phyloP scores from a whole-genome alignment of 2,888 invertebrate genomes.

The Sphaerophoria rueppellii region DNA sequence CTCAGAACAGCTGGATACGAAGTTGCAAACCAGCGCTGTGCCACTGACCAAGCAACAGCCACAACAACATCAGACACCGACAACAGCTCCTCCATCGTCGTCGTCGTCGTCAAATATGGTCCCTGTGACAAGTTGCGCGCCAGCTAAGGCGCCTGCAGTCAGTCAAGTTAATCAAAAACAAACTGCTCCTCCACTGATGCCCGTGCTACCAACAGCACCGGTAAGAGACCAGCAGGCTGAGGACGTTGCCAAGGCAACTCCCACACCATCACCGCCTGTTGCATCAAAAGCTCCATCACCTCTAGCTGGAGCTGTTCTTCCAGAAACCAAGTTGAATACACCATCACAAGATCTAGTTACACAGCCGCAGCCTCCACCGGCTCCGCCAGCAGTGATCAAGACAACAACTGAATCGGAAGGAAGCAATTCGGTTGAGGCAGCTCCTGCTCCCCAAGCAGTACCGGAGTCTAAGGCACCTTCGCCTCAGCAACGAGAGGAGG shows the following conservation, averaged over 20 bases:
- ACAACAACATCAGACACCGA: slow-evolving; percentile 45
- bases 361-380: neutral
- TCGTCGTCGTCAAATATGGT: slow-evolving; percentile 54
- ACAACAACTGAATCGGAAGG: slow-evolving; percentile 42
- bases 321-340: slow-evolving; percentile 42
- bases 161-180: slow-evolving; percentile 57
- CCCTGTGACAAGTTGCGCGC: slow-evolving; percentile 49
- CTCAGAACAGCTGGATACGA: slow-evolving; percentile 55
- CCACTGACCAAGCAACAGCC: slow-evolving; percentile 75
- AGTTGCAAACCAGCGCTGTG: slow-evolving; percentile 75
- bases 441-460: slow-evolving; percentile 40
- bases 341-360: slow-evolving; percentile 5
- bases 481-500: slow-evolving; percentile 27
- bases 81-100: slow-evolving; percentile 10
- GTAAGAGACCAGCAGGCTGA: slow-evolving; percentile 40
- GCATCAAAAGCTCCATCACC: slow-evolving; percentile 19
- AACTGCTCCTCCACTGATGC: slow-evolving; percentile 39
- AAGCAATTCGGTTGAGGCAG: slow-evolving; percentile 51
- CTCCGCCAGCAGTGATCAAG: neutral
- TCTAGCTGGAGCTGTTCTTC: slow-evolving; percentile 18
- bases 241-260: slow-evolving; percentile 25
- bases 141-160: slow-evolving; percentile 43
- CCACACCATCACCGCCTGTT: slow-evolving; percentile 25
- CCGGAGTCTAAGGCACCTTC: slow-evolving; percentile 49
- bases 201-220: slow-evolving; percentile 39